These are phyloP conservation scores for Nymphalis io DNA, from an alignment of 1,140 invertebrate genomes.

Conservation along the genomic window DNA sequence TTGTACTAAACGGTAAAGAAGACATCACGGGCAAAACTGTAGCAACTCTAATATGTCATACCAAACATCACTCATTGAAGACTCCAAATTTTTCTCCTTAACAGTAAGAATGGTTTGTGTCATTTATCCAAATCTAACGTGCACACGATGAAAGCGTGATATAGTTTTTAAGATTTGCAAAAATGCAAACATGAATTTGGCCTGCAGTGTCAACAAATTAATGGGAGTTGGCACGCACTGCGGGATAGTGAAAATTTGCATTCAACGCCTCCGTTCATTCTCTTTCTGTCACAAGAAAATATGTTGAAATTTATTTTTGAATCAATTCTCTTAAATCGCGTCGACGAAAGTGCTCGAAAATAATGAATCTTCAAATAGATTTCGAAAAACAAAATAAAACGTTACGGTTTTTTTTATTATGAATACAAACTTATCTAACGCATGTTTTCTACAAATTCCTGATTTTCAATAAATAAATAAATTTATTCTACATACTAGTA, in stretches of 20 bases:
- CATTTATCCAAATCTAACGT: too few species aligned
- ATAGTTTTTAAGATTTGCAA: background rate
- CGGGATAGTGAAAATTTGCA: conserved; percentile 3
- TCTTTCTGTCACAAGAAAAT: conserved; percentile 5
- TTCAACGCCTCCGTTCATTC: conserved; percentile 14
- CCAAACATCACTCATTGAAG: too few species aligned
- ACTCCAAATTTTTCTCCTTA: too few species aligned
- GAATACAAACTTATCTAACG: background rate
- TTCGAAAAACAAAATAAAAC: background rate
- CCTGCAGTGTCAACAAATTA: conserved; percentile 1
- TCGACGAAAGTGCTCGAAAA: background rate
- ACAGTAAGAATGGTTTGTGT: too few species aligned
- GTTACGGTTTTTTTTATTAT: background rate
- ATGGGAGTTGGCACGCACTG: background rate
- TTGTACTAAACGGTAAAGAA: too few species aligned
- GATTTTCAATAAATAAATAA: too few species aligned
- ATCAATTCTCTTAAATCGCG: background rate
- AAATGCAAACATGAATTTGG: background rate
- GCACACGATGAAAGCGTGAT: background rate
- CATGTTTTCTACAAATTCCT: too few species aligned
- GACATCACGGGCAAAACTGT: too few species aligned
- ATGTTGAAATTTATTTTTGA: conserved; percentile 13
- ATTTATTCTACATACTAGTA: too few species aligned
- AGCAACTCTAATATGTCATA: too few species aligned
- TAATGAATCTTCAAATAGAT: too few species aligned